Evolutionary conservation across 2,888 invertebrate species (phyloP), one percentile per base, ranked within the genome.

Genomic region (Zaprionus lineosus): DNA sequence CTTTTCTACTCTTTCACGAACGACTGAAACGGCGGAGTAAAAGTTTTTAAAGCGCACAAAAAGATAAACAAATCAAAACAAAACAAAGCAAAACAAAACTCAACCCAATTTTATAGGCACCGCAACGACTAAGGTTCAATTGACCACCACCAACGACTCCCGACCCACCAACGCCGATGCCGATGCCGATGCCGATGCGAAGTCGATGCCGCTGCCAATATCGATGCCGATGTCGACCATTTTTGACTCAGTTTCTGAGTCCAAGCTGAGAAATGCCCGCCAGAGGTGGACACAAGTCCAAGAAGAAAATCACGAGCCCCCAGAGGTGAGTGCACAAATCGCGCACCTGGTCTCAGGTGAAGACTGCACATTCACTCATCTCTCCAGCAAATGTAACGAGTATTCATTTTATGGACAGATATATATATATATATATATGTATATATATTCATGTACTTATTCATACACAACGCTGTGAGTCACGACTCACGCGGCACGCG

Each of bases 81-180:
- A 31, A 61, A n/a, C n/a, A 60, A 76, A 58, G 76, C 72, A 75
- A 59, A 62, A 55, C 70, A 57, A 77, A 77, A 60, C 78, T 75
- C 83, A 85, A 84, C 78, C 78, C 81, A 83, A 78, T 83, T 78
- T 58, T 68, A 55, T 14, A 37, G 56, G 14, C 53, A 57, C 28
- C 46, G 34, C 50, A 55, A 60, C 60, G 85, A 64, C 81, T 79
- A 85, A 79, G 84, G 85, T 85, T 85, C 78, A 78, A 83, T 78
- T 84, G 84, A 76, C 56, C 56, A 51, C 52, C 65, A 37, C 55
- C 66, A 34, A 58, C 46, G 67, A 24, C 24, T 24, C 24, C 21
- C 21, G 21, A 21, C 21, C 7, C 44, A 14, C 9, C 29, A 50
- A 50, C 15, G n/a, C 0, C n/a, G 12, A 6, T 15, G 39, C 11